Base-by-base conservation (phyloP, 2,888 invertebrate genomes). In the Sarcophaga rosellei region DNA sequence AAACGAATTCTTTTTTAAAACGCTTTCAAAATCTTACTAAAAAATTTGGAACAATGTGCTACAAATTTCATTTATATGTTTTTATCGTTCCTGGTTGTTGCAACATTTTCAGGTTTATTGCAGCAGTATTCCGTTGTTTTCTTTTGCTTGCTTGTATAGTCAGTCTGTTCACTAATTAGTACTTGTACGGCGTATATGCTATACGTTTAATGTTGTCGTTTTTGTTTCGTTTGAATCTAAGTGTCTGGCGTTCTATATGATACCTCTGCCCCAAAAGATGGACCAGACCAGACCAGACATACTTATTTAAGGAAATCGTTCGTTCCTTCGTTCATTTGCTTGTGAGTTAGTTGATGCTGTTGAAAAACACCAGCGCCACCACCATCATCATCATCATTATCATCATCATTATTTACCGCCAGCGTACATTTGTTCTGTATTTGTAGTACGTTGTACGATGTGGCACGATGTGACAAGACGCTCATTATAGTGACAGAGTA, bases 31-130 rank as follows among this genome's bases (percentile, higher is more conserved):
- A 63, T 79, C 74, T 77, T 53, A 70, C 62, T 17, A 72, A 80
- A 53, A 83, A 86, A 86, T 84, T 86, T 84, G 86, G 83, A 84
- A 86, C 86, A 86, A 86, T 83, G 86, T 86, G 86, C 80, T 81
- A 84, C 81, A 86, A 86, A 86, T 84, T 75, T 20, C 17, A 74
- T 78, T 74, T 66, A 66, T 53, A 17, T 17, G 4, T 53, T 68
- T 79, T 79, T 53, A 17, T 47, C 15, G 0, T 53, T 53, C 17
- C 17, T 53, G 12, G 12, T 53, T 53, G 53, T 53, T 76, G 63
- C 53, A 77, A 81, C 53, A 70, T 81, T 74, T 86, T 80, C 80
- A 77, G 83, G 82, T 83, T 86, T 77, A 61, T 77, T 76, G 63
- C 73, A 62, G 63, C 73, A 62, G 53, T 10, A 17, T 78, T 70